Base-by-base conservation (phyloP, 2,113 vertebrate genomes). In the Acanthochromis polyacanthus region DNA sequence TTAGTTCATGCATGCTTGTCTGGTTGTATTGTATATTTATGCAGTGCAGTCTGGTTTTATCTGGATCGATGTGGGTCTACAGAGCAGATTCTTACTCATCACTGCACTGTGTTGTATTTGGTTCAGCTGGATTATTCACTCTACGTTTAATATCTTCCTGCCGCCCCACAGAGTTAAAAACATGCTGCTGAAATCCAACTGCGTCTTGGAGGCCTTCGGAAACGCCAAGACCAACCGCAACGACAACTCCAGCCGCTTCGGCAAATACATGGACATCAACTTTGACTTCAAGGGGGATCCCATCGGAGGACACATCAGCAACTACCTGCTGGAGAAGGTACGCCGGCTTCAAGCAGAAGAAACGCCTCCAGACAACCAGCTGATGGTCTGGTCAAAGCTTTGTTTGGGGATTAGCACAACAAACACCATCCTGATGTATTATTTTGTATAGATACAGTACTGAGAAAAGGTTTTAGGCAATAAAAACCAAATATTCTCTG, bases 221-320 rank as follows among this genome's bases (percentile, higher is more conserved):
- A 99, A 99, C 0, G 98, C 98, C 93, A 99, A 98, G 90, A 99
- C 98, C 55, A 99, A 96, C 92, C 97, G 97, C 51, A 99, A 99
- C 0, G 98, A 99, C 94, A 99, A 99, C 81, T 99, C 98, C 91
- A 99, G 98, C 93, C 96, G 98, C 25, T 99, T 99, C 63, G 98
- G 98, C 19, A 99, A 99, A 43, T 99, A 99, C 74, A 99, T 99
- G 98, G 98, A 99, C 90, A 99, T 99, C 94, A 99, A 99, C 93
- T 99, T 99, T 70, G 98, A 99, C 89, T 99, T 99, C 87, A 99
- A 99, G 82, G 98, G 98, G 1, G 98, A 99, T 72, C 98, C 98
- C 0, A 98, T 99, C 68, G 98, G 98, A 7, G 98, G 98, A 17
- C 98, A 99, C 88, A 99, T 99, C 92, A 99, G 87, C 94, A 99